Percentiles rank a stretch among this genome's conserved stretches.
These are phyloP conservation scores for Frieseomelitta varia DNA, from an alignment of 1,140 invertebrate genomes.

Conservation along the genomic window DNA sequence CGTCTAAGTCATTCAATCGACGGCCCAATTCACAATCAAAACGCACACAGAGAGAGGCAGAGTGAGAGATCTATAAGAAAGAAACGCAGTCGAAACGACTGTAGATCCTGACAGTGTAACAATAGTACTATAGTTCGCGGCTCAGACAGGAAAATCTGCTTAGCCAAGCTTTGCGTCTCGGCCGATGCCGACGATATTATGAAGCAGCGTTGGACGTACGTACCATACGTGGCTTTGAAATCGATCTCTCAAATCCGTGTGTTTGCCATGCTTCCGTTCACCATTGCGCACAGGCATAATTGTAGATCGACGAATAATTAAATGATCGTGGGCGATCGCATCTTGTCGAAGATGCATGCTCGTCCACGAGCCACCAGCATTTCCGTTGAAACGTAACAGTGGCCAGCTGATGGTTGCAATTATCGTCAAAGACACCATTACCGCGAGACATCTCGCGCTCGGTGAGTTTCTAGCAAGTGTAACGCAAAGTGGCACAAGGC, in stretches of 20 bases:
- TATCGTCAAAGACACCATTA: conserved; percentile 37
- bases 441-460: conserved; percentile 4
- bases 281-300: too few species aligned
- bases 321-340: not conserved
- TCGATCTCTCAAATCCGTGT: conserved; percentile 53
- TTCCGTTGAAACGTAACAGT: not conserved
- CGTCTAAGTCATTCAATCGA: too few species aligned
- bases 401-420: conserved; percentile 2
- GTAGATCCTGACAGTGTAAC: conserved; percentile 32
- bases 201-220: conserved; percentile 18
- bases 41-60: too few species aligned
- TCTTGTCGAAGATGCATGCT: not conserved
- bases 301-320: conserved; percentile 18
- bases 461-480: conserved; percentile 17
- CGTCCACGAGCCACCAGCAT: not conserved
- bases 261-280: too few species aligned
- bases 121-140: conserved; percentile 36
- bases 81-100: not conserved
- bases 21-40: too few species aligned
- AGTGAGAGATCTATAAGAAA: not conserved
- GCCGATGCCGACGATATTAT: conserved; percentile 41
- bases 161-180: conserved; percentile 50
- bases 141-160: conserved; percentile 68
- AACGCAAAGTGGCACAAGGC: conserved; percentile 9
- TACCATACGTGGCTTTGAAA: not conserved